A percentile compares a stretch with the other conserved stretches of the same genome.
These are phyloP conservation scores for Melanostoma mellinum DNA, from an alignment of 2,888 invertebrate genomes.

Conservation along the genomic window DNA sequence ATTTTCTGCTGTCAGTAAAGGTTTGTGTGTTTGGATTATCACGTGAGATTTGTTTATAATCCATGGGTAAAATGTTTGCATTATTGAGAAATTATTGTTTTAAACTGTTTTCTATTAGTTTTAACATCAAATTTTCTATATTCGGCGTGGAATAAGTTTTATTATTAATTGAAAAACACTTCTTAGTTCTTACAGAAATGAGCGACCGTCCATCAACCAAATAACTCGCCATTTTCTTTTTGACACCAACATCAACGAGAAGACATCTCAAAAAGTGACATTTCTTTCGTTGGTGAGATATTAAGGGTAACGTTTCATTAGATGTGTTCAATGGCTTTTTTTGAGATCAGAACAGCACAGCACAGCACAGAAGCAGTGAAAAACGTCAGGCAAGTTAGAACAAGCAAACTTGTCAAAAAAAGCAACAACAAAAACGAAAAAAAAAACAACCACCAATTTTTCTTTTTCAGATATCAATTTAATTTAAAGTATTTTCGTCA, in stretches of 20 bases:
- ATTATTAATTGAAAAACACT: constrained; percentile 55
- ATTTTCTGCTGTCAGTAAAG: constrained; percentile 3
- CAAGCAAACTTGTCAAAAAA: too few species aligned
- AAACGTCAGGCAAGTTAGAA: too few species aligned
- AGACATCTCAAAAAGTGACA: constrained; percentile 35
- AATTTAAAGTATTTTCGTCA: too few species aligned
- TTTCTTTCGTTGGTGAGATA: neutral
- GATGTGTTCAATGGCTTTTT: too few species aligned
- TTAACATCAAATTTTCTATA: neutral
- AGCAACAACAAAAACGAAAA: too few species aligned
- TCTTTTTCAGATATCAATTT: too few species aligned
- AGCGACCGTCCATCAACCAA: constrained; percentile 45
- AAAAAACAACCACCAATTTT: too few species aligned
- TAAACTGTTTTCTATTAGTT: neutral
- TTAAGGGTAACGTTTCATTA: constrained; percentile 26
- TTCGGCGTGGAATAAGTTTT: constrained; percentile 2
- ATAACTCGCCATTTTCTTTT: constrained; percentile 69
- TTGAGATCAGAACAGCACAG: too few species aligned
- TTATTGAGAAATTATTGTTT: constrained; percentile 4
- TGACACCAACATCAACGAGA: constrained; percentile 28
- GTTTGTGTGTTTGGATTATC: constrained; percentile 52
- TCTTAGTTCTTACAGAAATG: constrained; percentile 53
- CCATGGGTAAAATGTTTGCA: constrained; percentile 6
- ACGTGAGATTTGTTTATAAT: constrained; percentile 56
- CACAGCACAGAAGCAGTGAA: too few species aligned